Percentiles rank a stretch among this genome's conserved stretches.
Evolutionary conservation across 2,888 invertebrate genomes (phyloP).

Genomic region (Callosobruchus maculatus): DNA sequence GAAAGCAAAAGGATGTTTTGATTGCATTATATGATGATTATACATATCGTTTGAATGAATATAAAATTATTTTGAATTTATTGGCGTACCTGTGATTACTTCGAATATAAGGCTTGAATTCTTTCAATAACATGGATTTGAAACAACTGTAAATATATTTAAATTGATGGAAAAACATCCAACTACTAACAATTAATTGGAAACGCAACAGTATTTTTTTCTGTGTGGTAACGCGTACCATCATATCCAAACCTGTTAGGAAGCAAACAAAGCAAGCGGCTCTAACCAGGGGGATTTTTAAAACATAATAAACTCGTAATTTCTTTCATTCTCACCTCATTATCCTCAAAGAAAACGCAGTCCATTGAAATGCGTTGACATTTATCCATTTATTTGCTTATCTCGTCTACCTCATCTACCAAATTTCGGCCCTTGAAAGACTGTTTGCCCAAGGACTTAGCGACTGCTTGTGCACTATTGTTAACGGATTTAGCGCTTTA

Average conservation of each 20-base stretch:
- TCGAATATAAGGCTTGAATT: no score
- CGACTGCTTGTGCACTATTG: constrained; percentile 7
- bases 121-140: no score
- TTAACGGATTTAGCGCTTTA: constrained; percentile 10
- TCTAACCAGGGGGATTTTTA: background rate
- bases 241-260: background rate
- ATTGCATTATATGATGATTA: no score
- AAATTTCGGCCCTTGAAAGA: constrained; percentile 19
- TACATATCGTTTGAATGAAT: no score
- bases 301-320: constrained; percentile 9
- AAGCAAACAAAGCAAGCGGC: background rate
- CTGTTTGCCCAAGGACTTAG: constrained; percentile 20
- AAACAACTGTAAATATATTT: no score
- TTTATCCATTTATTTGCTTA: constrained; percentile 19
- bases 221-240: background rate
- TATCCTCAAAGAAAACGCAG: constrained; percentile 20
- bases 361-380: constrained; percentile 15
- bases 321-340: constrained; percentile 18
- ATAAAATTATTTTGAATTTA: no score
- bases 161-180: no score
- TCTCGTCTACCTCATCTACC: constrained; percentile 20
- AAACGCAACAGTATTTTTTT: no score
- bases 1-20: no score
- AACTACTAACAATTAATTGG: no score
- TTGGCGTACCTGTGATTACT: no score